These are phyloP conservation scores for Apostichopus parvimensis DNA, from an alignment of 35 echinoderm and acorn worm genomes.

Conservation along the genomic window DNA sequence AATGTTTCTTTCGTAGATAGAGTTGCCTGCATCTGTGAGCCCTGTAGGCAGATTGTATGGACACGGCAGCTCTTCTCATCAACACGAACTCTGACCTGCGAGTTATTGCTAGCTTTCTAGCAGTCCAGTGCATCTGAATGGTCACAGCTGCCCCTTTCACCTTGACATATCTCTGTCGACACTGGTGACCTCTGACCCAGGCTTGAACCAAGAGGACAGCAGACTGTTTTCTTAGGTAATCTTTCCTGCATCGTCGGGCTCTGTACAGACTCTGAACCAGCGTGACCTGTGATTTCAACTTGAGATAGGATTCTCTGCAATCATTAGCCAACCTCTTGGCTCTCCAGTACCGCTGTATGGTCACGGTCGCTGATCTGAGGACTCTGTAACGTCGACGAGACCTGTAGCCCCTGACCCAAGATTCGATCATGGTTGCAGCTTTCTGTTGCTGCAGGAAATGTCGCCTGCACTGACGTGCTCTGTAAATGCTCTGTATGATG, in stretches of 20 bases:
- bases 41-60: conserved; percentile 58
- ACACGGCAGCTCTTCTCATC: conserved; percentile 26
- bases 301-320: not conserved
- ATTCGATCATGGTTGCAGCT: conserved; percentile 54
- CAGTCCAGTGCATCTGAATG: conserved; percentile 30
- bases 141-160: not conserved
- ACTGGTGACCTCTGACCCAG: conserved; percentile 17
- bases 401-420: conserved; percentile 21
- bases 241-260: not conserved
- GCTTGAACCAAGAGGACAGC: conserved; percentile 41
- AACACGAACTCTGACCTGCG: not conserved
- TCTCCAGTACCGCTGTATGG: conserved; percentile 60
- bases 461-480: conserved; percentile 9
- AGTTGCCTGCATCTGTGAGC: conserved; percentile 24
- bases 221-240: conserved; percentile 15
- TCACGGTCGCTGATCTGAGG: conserved; percentile 29
- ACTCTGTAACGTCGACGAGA: conserved; percentile 23
- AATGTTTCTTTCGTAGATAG: conserved; percentile 10
- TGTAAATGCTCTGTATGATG: conserved; percentile 55
- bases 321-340: conserved; percentile 27
- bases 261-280: conserved; percentile 21
- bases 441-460: not conserved
- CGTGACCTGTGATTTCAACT: not conserved
- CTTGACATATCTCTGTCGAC: not conserved
- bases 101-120: not conserved